These are phyloP conservation scores for Drosophila buzzatii DNA, from an alignment of 2,888 invertebrate genomes.

Conservation along the genomic window DNA sequence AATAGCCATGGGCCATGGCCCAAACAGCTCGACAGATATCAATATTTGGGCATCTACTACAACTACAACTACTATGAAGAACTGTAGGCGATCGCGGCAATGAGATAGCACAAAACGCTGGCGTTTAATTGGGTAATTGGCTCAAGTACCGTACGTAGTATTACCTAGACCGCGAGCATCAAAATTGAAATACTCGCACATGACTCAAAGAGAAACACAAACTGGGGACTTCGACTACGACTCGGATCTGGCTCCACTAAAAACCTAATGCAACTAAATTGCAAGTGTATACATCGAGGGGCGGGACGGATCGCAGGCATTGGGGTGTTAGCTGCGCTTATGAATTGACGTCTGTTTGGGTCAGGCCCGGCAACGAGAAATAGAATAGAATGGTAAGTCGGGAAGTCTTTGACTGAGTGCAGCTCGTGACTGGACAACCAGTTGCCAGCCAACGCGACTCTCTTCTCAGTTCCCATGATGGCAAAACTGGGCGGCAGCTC, in stretches of 20 bases:
- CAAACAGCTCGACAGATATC: constrained; percentile 57
- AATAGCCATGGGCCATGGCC: constrained; percentile 59
- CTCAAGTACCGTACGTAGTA: constrained; percentile 79
- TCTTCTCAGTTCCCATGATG: constrained; percentile 48
- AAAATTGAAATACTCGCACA: constrained; percentile 75
- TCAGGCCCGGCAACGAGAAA: constrained; percentile 48
- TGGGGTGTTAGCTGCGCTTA: constrained; percentile 42
- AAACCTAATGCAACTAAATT: constrained; percentile 64
- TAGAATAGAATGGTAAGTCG: constrained; percentile 61
- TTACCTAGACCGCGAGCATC: constrained; percentile 41
- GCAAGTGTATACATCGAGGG: constrained; percentile 54
- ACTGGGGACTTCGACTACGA: constrained; percentile 14
- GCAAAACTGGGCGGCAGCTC: constrained; percentile 37
- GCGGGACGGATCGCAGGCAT: background rate
- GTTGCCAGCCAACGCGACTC: constrained; percentile 37
- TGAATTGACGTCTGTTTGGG: constrained; percentile 63
- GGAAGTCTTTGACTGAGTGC: constrained; percentile 51
- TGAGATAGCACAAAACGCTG: constrained; percentile 79
- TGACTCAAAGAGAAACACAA: constrained; percentile 45
- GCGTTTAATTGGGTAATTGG: constrained; percentile 81
- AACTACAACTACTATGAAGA: constrained; percentile 25
- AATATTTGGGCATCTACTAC: constrained; percentile 74
- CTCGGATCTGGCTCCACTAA: constrained; percentile 8
- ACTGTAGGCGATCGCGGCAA: constrained; percentile 57
- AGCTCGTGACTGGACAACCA: constrained; percentile 73